Evolutionary conservation across 2,888 invertebrate species (phyloP).

Genomic region (Drosophila meridionalis): DNA sequence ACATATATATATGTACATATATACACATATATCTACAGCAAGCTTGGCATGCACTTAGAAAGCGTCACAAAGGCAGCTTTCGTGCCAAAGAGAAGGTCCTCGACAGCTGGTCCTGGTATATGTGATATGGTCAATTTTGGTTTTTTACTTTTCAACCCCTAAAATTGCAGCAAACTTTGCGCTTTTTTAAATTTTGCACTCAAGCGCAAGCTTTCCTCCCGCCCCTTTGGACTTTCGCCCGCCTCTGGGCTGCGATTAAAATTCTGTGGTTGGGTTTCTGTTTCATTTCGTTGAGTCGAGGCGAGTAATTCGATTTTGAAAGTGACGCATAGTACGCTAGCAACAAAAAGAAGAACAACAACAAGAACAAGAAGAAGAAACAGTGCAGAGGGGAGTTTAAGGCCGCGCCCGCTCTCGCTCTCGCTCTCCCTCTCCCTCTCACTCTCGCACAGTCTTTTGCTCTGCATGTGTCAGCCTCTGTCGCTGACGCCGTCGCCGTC

Average conservation of each 20-base stretch:
- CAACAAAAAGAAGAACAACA: background rate
- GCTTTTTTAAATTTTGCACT: conserved; percentile 40
- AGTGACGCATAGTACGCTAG: conserved; percentile 68
- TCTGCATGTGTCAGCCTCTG: conserved; percentile 21
- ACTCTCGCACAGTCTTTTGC: background rate
- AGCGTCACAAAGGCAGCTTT: conserved; percentile 6
- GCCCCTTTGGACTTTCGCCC: background rate
- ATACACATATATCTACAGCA: background rate
- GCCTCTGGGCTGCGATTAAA: conserved; percentile 27
- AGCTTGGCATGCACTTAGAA: background rate
- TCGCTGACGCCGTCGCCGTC: background rate
- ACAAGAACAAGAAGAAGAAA: background rate
- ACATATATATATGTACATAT: no score
- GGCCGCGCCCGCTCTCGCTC: conserved; percentile 15
- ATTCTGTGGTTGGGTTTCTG: conserved; percentile 73
- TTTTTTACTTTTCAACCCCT: conserved; percentile 60
- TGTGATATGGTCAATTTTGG: background rate
- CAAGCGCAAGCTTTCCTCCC: background rate
- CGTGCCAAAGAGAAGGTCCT: conserved; percentile 16
- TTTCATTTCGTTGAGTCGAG: conserved; percentile 66
- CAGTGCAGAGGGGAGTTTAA: conserved; percentile 14
- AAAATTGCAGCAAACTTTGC: conserved; percentile 58
- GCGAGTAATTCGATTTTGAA: conserved; percentile 77
- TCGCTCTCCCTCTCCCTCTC: background rate
- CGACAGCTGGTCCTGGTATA: conserved; percentile 9